phyloP scores from a whole-genome alignment of 2,797 vertebrate species.

The Notolepis coatsorum region DNA sequence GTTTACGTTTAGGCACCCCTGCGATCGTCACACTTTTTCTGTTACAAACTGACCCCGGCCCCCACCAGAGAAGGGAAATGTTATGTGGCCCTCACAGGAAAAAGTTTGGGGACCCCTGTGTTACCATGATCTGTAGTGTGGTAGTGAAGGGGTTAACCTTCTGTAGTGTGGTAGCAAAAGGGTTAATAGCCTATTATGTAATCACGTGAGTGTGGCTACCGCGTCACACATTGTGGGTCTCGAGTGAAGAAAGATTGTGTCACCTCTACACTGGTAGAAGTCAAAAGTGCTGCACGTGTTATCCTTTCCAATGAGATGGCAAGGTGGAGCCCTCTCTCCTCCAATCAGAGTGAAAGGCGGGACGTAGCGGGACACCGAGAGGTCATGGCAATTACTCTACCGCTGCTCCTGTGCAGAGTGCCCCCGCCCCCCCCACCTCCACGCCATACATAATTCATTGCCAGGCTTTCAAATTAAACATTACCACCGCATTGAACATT shows the following conservation, averaged over 20 bases:
- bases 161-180: too few relatives aligned
- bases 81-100: too few relatives aligned
- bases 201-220: not conserved
- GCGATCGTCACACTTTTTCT: too few relatives aligned
- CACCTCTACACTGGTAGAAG: not conserved
- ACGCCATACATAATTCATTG: slow-evolving; percentile 52
- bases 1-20: too few relatives aligned
- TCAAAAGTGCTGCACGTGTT: not conserved
- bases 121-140: too few relatives aligned
- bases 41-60: too few relatives aligned
- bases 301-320: slow-evolving; percentile 21
- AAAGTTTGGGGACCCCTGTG: too few relatives aligned
- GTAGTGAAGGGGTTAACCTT: too few relatives aligned
- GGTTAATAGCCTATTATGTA: too few relatives aligned
- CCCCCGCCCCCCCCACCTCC: slow-evolving; percentile 10
- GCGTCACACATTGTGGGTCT: not conserved
- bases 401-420: slow-evolving; percentile 31
- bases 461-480: slow-evolving; percentile 39
- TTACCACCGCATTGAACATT: slow-evolving; percentile 23
- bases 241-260: not conserved
- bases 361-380: slow-evolving; percentile 16
- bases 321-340: slow-evolving; percentile 11
- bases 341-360: slow-evolving; percentile 13
- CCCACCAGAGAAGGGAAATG: too few relatives aligned
- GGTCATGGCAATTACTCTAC: slow-evolving; percentile 49